A percentile compares a stretch with the other conserved stretches of the same genome.
phyloP scores from a whole-genome alignment of 2,113 vertebrate species.

The Shinisaurus crocodilurus region DNA sequence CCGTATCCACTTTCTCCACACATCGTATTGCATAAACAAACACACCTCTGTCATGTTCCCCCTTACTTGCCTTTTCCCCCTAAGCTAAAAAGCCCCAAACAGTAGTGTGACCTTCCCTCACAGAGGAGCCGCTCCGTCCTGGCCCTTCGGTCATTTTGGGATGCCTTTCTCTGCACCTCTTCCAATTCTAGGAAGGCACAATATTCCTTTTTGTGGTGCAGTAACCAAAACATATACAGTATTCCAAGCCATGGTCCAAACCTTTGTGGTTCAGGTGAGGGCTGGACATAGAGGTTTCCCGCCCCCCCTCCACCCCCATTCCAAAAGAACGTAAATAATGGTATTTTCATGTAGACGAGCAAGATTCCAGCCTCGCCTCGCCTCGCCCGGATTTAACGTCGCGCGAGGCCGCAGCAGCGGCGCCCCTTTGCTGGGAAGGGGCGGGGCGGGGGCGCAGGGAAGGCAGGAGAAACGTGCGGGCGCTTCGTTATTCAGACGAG shows the following conservation, averaged over 20 bases:
- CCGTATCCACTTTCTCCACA: too few species aligned
- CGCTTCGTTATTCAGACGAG: slow-evolving; percentile 37
- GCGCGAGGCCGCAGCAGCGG: rapidly evolving
- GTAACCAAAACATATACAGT: background rate
- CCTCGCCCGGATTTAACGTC: background rate
- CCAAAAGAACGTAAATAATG: too few species aligned
- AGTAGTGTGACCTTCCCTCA: too few species aligned
- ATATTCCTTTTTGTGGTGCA: background rate
- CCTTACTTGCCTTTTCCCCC: too few species aligned
- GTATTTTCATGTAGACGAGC: background rate
- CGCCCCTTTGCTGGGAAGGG: background rate
- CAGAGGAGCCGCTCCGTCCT: background rate
- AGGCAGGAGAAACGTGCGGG: slow-evolving; percentile 28
- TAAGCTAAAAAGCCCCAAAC: too few species aligned
- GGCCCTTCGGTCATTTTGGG: background rate
- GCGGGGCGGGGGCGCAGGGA: slow-evolving; percentile 8
- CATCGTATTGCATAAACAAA: too few species aligned
- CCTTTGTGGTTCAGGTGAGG: rapidly evolving
- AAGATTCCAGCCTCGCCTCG: background rate
- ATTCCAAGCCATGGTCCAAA: background rate
- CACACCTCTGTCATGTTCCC: too few species aligned
- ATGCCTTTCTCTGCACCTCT: background rate
- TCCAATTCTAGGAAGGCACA: background rate
- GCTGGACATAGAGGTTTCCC: background rate
- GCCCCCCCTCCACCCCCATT: too few species aligned